Evolutionary conservation across 2,888 invertebrate species (phyloP), one percentile per base, ranked within the genome.

Genomic region (Sycophila texana): DNA sequence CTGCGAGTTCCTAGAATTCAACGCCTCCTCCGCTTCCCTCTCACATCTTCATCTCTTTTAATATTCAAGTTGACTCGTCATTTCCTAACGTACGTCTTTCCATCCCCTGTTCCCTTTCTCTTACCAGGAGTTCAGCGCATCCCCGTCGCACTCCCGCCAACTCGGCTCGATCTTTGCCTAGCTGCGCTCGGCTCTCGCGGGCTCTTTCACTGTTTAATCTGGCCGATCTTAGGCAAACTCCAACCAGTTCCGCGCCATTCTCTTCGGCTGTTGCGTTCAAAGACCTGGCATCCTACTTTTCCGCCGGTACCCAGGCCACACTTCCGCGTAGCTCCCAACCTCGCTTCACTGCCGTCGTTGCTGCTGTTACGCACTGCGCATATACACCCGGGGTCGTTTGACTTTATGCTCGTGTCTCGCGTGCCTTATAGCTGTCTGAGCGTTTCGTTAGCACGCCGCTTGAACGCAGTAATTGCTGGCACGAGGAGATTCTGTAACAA

Each of bases 171-270:
- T 26, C 61, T 51, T 49, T 14, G 49, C n/a, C 65, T 65, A 30
- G 58, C 26, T 55, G 7, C 22, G 58, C 49, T 20, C 60, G 13
- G 30, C 63, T 51, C 53, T 26, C 20, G 18, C 10, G 13, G 47
- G 67, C 57, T 77, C 58, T 77, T 77, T 66, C 71, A 67, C 14
- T 39, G 79, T 53, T 39, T 75, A 72, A 72, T 79, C 79, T 58
- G 18, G 66, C n/a, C 65, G 53, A 76, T 76, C 70, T 76, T 55
- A 53, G 22, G 77, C 68, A 73, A 78, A 63, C 78, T 67, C 47
- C 13, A 20, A 49, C 16, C 26, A 30, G 16, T n/a, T 16, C 14
- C 39, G 13, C 18, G 58, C 47, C 47, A 70, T 66, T 65, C 55
- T 39, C 58, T 57, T 66, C 39, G 39, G 39, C n/a, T 60, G 58